Base-by-base conservation (phyloP, 1,140 invertebrate genomes). In the Coelopa frigida region DNA sequence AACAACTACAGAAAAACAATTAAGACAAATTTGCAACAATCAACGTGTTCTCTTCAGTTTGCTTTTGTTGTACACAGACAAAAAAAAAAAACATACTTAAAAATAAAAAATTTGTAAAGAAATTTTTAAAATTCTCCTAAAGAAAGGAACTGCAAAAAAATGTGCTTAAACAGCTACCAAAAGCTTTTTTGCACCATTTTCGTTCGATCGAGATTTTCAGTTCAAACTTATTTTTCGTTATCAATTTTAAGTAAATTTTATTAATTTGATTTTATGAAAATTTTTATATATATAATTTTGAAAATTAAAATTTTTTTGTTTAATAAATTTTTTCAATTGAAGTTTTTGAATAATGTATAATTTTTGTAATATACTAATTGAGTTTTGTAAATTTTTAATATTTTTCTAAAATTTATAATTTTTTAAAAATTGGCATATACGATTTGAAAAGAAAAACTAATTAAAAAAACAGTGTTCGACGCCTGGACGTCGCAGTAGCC, bases 101-200 rank as follows among this genome's bases (percentile, higher is more conserved):
- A 8, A 6, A 33, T 14, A 23, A 29, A 33, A 32, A 32, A 29
- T 20, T 17, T 42, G 32, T 42, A 42, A 27, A 29, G 11, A 42
- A 42, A 17, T 0, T 29, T 31, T 12, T 10, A 29, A 29, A 29
- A 29, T 42, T 42, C 26, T 29, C 40, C n/a, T 29, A 42, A 42
- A 15, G 26, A 29, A 42, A 42, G n/a, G n/a, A n/a, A n/a, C n/a
- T n/a, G n/a, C n/a, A n/a, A n/a, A n/a, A n/a, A n/a, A n/a, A n/a
- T n/a, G 24, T 42, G n/a, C n/a, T 29, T 29, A 8, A 42, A 42
- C 26, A n/a, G 32, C n/a, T 42, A 42, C 27, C 24, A 42, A 42
- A 42, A 42, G 27, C n/a, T n/a, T n/a, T n/a, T n/a, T n/a, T n/a
- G n/a, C n/a, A n/a, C n/a, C n/a, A n/a, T n/a, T n/a, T n/a, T n/a